These are phyloP conservation scores for Brachymystax lenok DNA, from an alignment of 2,797 vertebrate species.

Conservation along the genomic window DNA sequence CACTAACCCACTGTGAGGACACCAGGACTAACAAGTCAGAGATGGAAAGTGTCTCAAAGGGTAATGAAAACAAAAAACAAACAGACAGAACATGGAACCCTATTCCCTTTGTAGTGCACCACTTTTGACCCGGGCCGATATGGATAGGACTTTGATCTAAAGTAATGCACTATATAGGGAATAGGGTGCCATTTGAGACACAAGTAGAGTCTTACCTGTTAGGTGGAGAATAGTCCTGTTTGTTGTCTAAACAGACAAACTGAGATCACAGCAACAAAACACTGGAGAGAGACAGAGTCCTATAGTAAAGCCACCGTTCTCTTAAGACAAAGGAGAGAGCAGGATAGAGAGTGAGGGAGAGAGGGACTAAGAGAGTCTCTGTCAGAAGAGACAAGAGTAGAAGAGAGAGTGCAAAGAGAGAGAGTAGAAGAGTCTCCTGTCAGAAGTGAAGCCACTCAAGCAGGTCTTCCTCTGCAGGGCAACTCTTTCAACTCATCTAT, in stretches of 20 bases:
- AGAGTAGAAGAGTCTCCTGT: conserved; percentile 28
- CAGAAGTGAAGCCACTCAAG: conserved; percentile 37
- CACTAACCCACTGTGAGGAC: neutral
- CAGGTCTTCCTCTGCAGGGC: conserved; percentile 64
- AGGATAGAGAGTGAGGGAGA: conserved; percentile 28
- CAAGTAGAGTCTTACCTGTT: conserved; percentile 62
- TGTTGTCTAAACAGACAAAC: conserved; percentile 54
- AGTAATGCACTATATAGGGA: neutral
- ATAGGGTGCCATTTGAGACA: neutral
- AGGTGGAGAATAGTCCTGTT: conserved; percentile 33
- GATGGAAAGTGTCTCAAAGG: neutral
- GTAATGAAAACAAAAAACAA: conserved; percentile 6
- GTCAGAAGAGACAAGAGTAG: conserved; percentile 22
- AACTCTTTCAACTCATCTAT: conserved; percentile 79
- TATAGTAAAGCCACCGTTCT: conserved; percentile 11
- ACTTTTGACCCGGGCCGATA: neutral
- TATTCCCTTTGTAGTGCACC: neutral
- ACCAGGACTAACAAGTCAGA: neutral
- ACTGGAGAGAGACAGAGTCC: conserved; percentile 39
- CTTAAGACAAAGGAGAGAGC: conserved; percentile 36
- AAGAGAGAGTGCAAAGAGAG: conserved; percentile 21
- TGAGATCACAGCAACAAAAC: conserved; percentile 53
- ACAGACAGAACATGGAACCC: neutral
- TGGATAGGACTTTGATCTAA: neutral
- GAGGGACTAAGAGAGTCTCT: conserved; percentile 29